Evolutionary conservation across 2,888 invertebrate genomes (phyloP).

Genomic region (Leucoma salicis): DNA sequence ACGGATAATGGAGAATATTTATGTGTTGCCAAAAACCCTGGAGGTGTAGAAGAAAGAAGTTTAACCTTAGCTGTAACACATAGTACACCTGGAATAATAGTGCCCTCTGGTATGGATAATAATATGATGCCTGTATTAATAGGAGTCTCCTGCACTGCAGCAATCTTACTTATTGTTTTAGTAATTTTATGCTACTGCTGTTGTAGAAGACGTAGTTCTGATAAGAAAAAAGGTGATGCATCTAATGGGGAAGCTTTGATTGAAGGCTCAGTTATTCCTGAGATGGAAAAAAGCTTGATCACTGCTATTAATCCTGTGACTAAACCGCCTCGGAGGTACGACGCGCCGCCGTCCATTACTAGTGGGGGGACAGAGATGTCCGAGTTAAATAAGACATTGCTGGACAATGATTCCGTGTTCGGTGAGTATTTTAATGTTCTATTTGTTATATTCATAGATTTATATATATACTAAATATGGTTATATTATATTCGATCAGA

Average conservation of each 20-base stretch:
- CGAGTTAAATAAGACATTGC: constrained; percentile 89
- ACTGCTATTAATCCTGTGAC: constrained; percentile 93
- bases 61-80: constrained; percentile 83
- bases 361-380: constrained; percentile 91
- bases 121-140: constrained; percentile 80
- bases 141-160: constrained; percentile 68
- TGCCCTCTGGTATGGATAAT: constrained; percentile 79
- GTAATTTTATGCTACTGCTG: constrained; percentile 82
- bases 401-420: constrained; percentile 90
- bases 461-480: too few species aligned
- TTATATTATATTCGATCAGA: too few species aligned
- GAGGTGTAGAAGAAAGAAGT: constrained; percentile 89
- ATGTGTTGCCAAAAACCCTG: constrained; percentile 91
- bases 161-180: constrained; percentile 76
- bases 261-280: constrained; percentile 89
- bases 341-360: constrained; percentile 86
- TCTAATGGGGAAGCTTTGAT: constrained; percentile 86
- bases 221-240: constrained; percentile 82
- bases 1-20: constrained; percentile 88
- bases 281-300: constrained; percentile 92
- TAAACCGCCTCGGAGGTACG: constrained; percentile 90
- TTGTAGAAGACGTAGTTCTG: constrained; percentile 75
- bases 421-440: constrained; percentile 78
- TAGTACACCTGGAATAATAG: constrained; percentile 62
- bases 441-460: constrained; percentile 4